These are phyloP conservation scores for Otolemur crassicaudatus DNA, from an alignment of 2,797 vertebrate species.

Conservation along the genomic window DNA sequence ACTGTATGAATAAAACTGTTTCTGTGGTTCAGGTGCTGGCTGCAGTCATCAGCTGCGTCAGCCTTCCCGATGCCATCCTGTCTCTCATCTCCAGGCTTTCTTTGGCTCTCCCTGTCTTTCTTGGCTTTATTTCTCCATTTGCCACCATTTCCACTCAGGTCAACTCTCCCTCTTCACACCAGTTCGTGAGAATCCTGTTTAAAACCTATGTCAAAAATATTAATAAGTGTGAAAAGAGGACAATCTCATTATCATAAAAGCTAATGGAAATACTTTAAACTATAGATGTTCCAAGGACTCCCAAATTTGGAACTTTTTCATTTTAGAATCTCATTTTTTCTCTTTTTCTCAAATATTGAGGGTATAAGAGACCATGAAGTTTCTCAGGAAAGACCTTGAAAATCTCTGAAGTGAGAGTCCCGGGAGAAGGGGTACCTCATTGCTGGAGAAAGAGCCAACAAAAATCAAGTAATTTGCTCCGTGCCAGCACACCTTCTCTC, in stretches of 20 bases:
- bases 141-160: too few species aligned
- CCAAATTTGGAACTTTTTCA: neutral
- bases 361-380: neutral
- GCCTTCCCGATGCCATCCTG: too few species aligned
- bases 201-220: neutral
- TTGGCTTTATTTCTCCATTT: too few species aligned
- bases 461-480: neutral
- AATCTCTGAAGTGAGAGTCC: neutral
- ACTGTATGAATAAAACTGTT: too few species aligned
- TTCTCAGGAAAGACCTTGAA: conserved; percentile 1
- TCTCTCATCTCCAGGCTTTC: too few species aligned
- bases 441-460: neutral
- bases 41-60: too few species aligned
- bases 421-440: neutral
- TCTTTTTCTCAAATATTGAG: neutral
- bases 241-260: neutral
- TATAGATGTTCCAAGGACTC: neutral
- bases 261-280: neutral
- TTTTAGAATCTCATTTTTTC: neutral
- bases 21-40: too few species aligned
- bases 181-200: neutral
- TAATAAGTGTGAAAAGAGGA: neutral
- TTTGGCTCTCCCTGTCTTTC: too few species aligned
- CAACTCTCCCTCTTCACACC: too few species aligned
- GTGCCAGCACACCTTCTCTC: neutral